A percentile compares a stretch with the other conserved stretches of the same genome.
Conservation (phyloP, 1,140 invertebrate genomes). For the Solen grandis region DNA sequence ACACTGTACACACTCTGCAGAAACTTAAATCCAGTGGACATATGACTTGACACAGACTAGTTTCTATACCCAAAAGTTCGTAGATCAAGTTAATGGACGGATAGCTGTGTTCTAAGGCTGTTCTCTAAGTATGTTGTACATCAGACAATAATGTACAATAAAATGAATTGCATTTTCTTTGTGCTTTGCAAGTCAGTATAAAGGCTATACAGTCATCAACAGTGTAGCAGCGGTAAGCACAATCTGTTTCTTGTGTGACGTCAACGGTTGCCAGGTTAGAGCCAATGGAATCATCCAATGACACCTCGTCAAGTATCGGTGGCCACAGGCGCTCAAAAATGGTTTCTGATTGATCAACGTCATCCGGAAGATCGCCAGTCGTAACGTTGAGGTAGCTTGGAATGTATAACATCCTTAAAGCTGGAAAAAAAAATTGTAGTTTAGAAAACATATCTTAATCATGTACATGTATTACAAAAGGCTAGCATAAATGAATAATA, state of each 20-base stretch:
- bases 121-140: neutral
- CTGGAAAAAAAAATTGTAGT: slow-evolving; percentile 18
- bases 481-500: neutral
- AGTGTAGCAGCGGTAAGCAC: slow-evolving; percentile 49
- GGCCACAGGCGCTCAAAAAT: slow-evolving; percentile 49
- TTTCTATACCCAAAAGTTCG: no score
- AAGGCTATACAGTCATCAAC: slow-evolving; percentile 46
- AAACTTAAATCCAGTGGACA: no score
- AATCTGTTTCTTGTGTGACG: slow-evolving; percentile 43
- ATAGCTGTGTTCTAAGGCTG: no score
- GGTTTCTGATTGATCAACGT: neutral
- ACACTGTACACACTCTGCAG: no score
- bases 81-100: no score
- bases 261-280: slow-evolving; percentile 33
- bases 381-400: slow-evolving; percentile 14
- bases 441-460: neutral
- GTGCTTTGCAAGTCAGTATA: slow-evolving; percentile 37
- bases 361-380: neutral
- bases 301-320: slow-evolving; percentile 4
- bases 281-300: neutral
- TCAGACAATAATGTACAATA: slow-evolving; percentile 36
- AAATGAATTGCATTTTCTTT: slow-evolving; percentile 21
- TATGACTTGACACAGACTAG: no score
- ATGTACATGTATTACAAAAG: neutral
- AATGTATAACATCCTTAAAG: slow-evolving; percentile 34